Base-by-base conservation (phyloP, 2,113 vertebrate species). In the Elachura formosa region DNA sequence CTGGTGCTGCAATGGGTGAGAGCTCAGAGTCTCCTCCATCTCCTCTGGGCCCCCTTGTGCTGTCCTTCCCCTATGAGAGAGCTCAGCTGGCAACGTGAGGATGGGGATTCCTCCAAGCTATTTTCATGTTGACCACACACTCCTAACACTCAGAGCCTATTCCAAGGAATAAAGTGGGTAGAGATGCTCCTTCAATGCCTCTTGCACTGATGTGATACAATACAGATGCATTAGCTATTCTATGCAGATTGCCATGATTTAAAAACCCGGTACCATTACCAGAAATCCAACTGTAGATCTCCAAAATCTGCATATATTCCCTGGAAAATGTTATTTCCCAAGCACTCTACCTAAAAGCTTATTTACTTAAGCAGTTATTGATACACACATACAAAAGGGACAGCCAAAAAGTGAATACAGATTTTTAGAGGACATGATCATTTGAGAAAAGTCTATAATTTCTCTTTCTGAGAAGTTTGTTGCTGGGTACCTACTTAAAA, bases 71-170 rank as follows among this genome's bases (percentile, higher is more conserved):
- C 81, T 83, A 36, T 31, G 64, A 90, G 73, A 79, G 23, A 67
- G 36, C 5, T 2, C 84, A 82, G 61, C 61, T 89, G 91, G 71
- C 84, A 78, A 48, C 11, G 9, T 21, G 61, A 87, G 61, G 46
- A 95, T 45, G 81, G 73, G 92, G 93, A 85, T 63, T 94, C 89
- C 93, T 95, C 95, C 78, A 97, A 74, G 36, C 36, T 51, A 55
- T 41, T 89, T 92, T 85, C 68, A 51, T 10, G 40, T 49, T 74
- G 64, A 89, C 77, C 78, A 36, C 36, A 81, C 12, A 34, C 33
- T 93, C 84, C 48, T 72, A 82, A 66, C 74, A 71, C 46, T 82
- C 78, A 81, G 63, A 78, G 79, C 25, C 45, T 34, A 4, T 74
- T 93, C 55, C 82, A 78, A 90, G 58, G 64, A 75, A 58, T 33